Base-by-base conservation (phyloP, 2,797 vertebrate species). In the Pipistrellus nathusii region DNA sequence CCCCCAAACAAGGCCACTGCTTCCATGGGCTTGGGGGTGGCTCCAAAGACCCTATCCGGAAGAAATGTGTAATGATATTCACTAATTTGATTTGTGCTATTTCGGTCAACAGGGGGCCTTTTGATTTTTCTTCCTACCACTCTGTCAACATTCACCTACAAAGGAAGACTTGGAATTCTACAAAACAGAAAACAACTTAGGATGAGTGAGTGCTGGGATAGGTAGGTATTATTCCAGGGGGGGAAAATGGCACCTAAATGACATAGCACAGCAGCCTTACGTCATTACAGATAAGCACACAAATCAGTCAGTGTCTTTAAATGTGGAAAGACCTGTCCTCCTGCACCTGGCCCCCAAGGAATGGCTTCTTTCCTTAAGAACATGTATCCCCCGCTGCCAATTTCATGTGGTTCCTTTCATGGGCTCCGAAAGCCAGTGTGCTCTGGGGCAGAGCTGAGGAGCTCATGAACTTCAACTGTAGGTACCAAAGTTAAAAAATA, bases 401-500 rank as follows among this genome's bases (percentile, higher is more conserved):
- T 62, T 48, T 38, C 25, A 30, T 12, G 0, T 14, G 6, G 30
- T 30, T 88, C 20, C 57, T 72, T 80, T 23, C 38, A 35, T 53
- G 27, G 46, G 21, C n/a, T 30, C 6, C 6, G 2, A 72, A 76
- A 46, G 27, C n/a, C 51, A 62, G 2, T 0, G 6, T 1, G 1
- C 30, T 20, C n/a, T 76, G 53, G 10, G 3, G 71, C 95, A 92
- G 30, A 55, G 44, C 3, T 3, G 23, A 53, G 30, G 66, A 93
- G 12, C 44, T 59, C n/a, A 11, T 51, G 12, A 55, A 76, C 30
- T 35, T 88, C 46, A 44, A 21, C 3, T 1, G 14, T 38, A 59
- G 66, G 17, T n/a, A 44, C 35, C 69, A 48, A 11, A 71, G 21
- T 66, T 78, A 55, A 64, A 85, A 10, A 62, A 3, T 44, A 41